These are phyloP conservation scores for Spodoptera frugiperda DNA, from an alignment of 1,140 invertebrate species.

Conservation along the genomic window DNA sequence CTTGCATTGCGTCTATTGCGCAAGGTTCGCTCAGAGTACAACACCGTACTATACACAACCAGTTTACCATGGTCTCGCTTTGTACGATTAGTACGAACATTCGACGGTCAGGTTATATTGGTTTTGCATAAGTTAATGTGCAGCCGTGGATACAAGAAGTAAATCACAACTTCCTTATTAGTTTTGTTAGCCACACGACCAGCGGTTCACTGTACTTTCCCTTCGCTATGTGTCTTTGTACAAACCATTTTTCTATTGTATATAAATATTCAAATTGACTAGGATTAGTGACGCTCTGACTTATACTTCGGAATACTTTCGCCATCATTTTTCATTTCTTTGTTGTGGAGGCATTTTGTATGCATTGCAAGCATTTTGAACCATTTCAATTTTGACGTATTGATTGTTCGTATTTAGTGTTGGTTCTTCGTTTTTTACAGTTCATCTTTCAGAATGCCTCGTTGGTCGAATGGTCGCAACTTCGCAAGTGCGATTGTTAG, in stretches of 20 bases:
- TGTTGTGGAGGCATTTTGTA: too few species aligned
- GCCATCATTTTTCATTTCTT: constrained; percentile 8
- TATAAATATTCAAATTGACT: constrained; percentile 34
- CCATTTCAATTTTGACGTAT: not conserved
- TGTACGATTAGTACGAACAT: too few species aligned
- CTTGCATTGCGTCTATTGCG: constrained; percentile 26
- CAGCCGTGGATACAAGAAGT: too few species aligned
- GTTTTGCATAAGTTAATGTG: too few species aligned
- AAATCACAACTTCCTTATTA: constrained; percentile 53
- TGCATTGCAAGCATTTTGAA: not conserved
- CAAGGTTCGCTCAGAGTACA: constrained; percentile 30
- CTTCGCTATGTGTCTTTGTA: constrained; percentile 31
- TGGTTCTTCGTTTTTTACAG: not conserved
- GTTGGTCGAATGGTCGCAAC: too few species aligned
- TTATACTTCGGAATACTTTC: constrained; percentile 21
- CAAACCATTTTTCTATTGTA: constrained; percentile 29
- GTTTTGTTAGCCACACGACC: constrained; percentile 41
- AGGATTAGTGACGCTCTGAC: not conserved
- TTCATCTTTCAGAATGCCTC: not conserved
- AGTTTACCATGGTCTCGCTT: too few species aligned
- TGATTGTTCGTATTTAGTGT: not conserved
- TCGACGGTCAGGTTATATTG: too few species aligned
- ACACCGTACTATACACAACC: too few species aligned
- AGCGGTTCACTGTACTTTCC: constrained; percentile 38
- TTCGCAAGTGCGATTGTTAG: too few species aligned